These are phyloP conservation scores for Brachionus rubens DNA, from an alignment of 1,140 invertebrate species.

Conservation along the genomic window DNA sequence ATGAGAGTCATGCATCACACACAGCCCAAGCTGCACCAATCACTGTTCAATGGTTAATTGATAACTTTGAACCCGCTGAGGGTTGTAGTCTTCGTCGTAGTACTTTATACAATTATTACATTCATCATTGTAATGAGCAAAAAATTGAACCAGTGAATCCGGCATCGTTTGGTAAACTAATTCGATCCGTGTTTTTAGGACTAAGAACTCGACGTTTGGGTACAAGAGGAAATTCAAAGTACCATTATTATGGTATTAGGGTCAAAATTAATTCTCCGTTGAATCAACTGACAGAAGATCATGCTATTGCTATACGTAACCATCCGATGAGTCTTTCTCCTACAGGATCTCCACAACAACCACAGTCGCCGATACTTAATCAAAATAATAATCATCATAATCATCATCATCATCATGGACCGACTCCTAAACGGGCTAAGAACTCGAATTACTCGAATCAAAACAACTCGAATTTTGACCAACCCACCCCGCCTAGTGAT, in stretches of 20 bases:
- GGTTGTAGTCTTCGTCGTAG: slow-evolving; percentile 91
- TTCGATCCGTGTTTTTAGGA: slow-evolving; percentile 93
- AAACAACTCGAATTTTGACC: not conserved
- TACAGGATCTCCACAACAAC: slow-evolving; percentile 18
- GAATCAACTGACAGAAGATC: slow-evolving; percentile 66
- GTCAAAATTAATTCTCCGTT: slow-evolving; percentile 82
- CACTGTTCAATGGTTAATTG: slow-evolving; percentile 73
- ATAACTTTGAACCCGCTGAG: slow-evolving; percentile 96
- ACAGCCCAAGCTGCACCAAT: slow-evolving; percentile 40
- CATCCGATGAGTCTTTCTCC: slow-evolving; percentile 38
- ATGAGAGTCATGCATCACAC: slow-evolving; percentile 34
- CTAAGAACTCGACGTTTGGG: slow-evolving; percentile 86
- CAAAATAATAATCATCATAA: slow-evolving; percentile 21
- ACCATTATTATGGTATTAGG: slow-evolving; percentile 98
- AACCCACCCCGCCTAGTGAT: no score
- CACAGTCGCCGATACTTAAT: slow-evolving; percentile 12
- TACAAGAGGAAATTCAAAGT: slow-evolving; percentile 96
- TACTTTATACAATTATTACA: slow-evolving; percentile 92
- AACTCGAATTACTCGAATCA: not conserved
- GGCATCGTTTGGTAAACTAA: slow-evolving; percentile 96
- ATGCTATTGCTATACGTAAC: slow-evolving; percentile 30
- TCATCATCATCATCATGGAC: slow-evolving; percentile 1
- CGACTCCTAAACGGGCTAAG: not conserved
- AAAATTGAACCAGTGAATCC: slow-evolving; percentile 96
- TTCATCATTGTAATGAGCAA: slow-evolving; percentile 86